phyloP scores from a whole-genome alignment of 1,140 invertebrate species.

The Drosophila tropicalis region DNA sequence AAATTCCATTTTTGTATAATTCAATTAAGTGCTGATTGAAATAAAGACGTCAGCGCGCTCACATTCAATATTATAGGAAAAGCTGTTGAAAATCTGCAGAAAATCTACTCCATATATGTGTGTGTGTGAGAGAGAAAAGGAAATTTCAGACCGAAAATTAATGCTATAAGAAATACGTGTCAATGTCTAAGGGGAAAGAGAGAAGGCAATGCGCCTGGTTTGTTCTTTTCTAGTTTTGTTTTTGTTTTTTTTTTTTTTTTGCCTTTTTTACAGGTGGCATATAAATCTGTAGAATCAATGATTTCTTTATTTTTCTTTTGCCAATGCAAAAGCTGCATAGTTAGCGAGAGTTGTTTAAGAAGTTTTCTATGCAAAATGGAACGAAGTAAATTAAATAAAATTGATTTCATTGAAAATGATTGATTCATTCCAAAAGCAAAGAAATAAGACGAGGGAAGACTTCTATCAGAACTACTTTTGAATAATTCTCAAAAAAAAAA shows the following conservation, averaged over 20 bases:
- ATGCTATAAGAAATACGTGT: slow-evolving; percentile 61
- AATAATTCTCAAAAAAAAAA: too few species aligned
- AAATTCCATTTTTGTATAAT: slow-evolving; percentile 65
- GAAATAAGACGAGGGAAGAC: too few species aligned
- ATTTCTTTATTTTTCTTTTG: slow-evolving; percentile 44
- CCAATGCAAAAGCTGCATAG: slow-evolving; percentile 43
- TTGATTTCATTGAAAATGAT: too few species aligned
- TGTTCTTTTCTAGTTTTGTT: slow-evolving; percentile 33
- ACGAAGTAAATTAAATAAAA: too few species aligned
- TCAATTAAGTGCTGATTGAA: slow-evolving; percentile 79
- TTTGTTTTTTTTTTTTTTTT: slow-evolving; percentile 35
- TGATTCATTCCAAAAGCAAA: too few species aligned
- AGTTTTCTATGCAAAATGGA: neutral
- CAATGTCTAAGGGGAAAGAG: slow-evolving; percentile 55
- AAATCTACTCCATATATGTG: slow-evolving; percentile 11
- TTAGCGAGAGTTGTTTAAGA: slow-evolving; percentile 22
- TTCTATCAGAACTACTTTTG: too few species aligned
- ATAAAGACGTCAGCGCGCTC: slow-evolving; percentile 76
- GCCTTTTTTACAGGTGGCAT: slow-evolving; percentile 70
- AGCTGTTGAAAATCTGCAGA: slow-evolving; percentile 38
- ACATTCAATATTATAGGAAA: slow-evolving; percentile 33
- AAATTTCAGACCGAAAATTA: slow-evolving; percentile 27
- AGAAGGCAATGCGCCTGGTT: slow-evolving; percentile 60
- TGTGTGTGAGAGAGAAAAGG: neutral
- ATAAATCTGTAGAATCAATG: slow-evolving; percentile 74